phyloP scores from a whole-genome alignment of 2,113 vertebrate genomes.

The Vimba vimba region DNA sequence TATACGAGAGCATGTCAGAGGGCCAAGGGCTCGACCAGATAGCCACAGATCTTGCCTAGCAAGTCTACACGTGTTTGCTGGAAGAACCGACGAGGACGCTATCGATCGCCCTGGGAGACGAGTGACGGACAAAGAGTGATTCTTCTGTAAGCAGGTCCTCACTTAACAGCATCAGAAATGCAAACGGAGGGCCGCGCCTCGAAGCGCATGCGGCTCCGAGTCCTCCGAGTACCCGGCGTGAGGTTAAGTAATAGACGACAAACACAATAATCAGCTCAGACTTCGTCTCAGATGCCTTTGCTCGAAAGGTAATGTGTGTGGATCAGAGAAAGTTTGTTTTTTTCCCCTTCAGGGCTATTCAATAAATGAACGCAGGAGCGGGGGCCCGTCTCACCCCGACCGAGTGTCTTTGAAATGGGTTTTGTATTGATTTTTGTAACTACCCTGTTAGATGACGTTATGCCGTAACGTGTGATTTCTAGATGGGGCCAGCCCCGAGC shows the following conservation, averaged over 20 bases:
- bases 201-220: background rate
- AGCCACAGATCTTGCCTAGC: slow-evolving; percentile 65
- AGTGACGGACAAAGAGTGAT: slow-evolving; percentile 22
- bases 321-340: slow-evolving; percentile 91
- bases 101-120: slow-evolving; percentile 69
- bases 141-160: slow-evolving; percentile 35
- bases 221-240: background rate
- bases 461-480: slow-evolving; percentile 98
- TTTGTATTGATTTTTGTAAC: slow-evolving; percentile 99
- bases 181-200: slow-evolving; percentile 4
- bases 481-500: slow-evolving; percentile 94
- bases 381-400: slow-evolving; percentile 79
- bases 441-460: slow-evolving; percentile 99
- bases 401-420: slow-evolving; percentile 99
- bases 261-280: slow-evolving; percentile 82
- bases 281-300: slow-evolving; percentile 80
- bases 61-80: slow-evolving; percentile 77
- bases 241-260: slow-evolving; percentile 91
- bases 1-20: slow-evolving; percentile 72
- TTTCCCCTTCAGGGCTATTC: slow-evolving; percentile 91
- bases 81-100: slow-evolving; percentile 70
- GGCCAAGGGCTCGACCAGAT: slow-evolving; percentile 70
- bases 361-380: slow-evolving; percentile 98
- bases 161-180: slow-evolving; percentile 36
- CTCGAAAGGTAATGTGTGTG: slow-evolving; percentile 88